A percentile compares a stretch with the other conserved stretches of the same genome.
Evolutionary conservation across 1,140 invertebrate species (phyloP).

Genomic region (Leptopilina boulardi): DNA sequence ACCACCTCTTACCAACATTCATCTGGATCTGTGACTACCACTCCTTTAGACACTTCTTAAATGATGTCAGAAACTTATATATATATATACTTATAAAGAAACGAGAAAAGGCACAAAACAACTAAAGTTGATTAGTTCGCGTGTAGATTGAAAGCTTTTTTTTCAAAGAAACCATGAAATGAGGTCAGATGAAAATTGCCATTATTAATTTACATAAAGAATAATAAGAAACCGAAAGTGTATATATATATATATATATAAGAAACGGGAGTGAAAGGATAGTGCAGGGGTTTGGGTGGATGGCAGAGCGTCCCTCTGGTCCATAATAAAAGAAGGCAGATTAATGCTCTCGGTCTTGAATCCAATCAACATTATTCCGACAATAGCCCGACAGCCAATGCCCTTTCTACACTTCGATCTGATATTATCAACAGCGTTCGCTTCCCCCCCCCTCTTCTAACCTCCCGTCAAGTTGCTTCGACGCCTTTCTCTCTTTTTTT

Average conservation of each 20-base stretch:
- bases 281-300: background rate
- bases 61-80: background rate
- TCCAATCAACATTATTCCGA: constrained; percentile 76
- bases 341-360: constrained; percentile 75
- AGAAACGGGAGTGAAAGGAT: constrained; percentile 22
- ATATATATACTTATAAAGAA: background rate
- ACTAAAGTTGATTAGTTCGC: background rate
- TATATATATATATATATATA: no score
- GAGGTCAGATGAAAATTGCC: constrained; percentile 17
- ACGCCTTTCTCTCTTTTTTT: constrained; percentile 51
- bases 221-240: constrained; percentile 21
- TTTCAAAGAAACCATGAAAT: background rate
- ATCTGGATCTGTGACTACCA: constrained; percentile 66
- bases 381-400: constrained; percentile 74
- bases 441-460: no score
- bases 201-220: constrained; percentile 21
- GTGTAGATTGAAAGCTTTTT: background rate
- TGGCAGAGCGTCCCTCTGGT: constrained; percentile 36
- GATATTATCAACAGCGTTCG: constrained; percentile 74
- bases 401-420: constrained; percentile 63
- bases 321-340: constrained; percentile 75
- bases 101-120: background rate
- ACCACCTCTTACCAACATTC: constrained; percentile 72
- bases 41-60: constrained; percentile 27
- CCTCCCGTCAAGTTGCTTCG: constrained; percentile 48